These are phyloP conservation scores for Hyles lineata DNA, from an alignment of 2,888 invertebrate species.

Conservation along the genomic window DNA sequence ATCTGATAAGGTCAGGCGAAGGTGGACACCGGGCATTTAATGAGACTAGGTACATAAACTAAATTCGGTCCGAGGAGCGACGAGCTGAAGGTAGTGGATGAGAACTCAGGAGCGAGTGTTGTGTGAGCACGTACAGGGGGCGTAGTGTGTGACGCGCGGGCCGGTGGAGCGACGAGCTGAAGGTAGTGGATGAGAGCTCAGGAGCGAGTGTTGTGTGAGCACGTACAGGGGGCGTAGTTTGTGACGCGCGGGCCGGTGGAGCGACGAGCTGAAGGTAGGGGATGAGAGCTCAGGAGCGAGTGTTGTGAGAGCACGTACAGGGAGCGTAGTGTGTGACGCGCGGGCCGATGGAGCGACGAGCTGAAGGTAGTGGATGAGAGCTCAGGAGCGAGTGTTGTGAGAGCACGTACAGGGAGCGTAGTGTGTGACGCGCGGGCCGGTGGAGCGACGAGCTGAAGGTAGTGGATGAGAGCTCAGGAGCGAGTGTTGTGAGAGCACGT, in stretches of 20 bases:
- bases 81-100: not conserved
- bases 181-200: constrained; percentile 13
- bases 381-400: too few species aligned
- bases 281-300: not conserved
- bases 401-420: too few species aligned
- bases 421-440: too few species aligned
- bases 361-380: constrained; percentile 20
- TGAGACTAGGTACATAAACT: not conserved
- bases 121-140: too few species aligned
- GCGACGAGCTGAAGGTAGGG: constrained; percentile 19
- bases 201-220: not conserved
- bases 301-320: too few species aligned
- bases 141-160: not conserved
- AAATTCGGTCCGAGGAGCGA: not conserved
- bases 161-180: constrained; percentile 14
- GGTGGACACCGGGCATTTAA: not conserved
- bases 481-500: too few species aligned
- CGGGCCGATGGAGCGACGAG: not conserved
- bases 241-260: constrained; percentile 10
- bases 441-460: too few species aligned
- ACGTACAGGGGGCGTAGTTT: not conserved
- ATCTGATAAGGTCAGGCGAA: constrained; percentile 1
- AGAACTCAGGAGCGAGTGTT: not conserved
- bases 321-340: not conserved
- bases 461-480: too few species aligned